phyloP scores from a whole-genome alignment of 2,797 vertebrate genomes.

The Tapirus indicus region DNA sequence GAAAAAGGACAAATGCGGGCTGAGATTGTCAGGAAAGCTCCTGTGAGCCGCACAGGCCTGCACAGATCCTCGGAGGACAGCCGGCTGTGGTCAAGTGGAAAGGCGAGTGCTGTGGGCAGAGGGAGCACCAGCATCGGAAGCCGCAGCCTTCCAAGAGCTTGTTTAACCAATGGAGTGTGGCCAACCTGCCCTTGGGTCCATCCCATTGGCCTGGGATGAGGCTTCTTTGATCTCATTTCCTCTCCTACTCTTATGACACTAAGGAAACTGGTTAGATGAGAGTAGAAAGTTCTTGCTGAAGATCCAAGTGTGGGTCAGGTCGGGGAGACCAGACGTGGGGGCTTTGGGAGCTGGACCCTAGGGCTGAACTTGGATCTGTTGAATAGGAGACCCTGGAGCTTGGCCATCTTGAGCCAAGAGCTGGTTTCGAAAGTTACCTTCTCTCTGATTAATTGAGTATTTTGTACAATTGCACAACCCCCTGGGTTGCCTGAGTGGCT shows the following conservation, averaged over 20 bases:
- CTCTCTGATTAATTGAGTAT: no score
- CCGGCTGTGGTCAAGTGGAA: not conserved
- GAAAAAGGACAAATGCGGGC: fast-evolving
- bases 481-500: not conserved
- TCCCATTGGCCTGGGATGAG: not conserved
- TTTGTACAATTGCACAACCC: not conserved
- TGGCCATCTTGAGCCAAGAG: not conserved
- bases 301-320: fast-evolving
- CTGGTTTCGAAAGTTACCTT: not conserved
- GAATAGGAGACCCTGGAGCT: not conserved
- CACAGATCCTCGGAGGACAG: no score
- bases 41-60: not conserved
- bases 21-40: not conserved
- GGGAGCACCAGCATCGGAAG: not conserved
- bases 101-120: not conserved
- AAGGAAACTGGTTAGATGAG: not conserved
- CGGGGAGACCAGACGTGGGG: fast-evolving
- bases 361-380: not conserved
- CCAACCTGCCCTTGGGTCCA: not conserved
- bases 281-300: not conserved
- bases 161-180: not conserved
- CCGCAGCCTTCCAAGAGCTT: not conserved
- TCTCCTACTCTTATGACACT: not conserved
- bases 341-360: fast-evolving
- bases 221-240: not conserved